Conservation (phyloP, 2,113 vertebrate species). For the Poecilia latipinna region DNA sequence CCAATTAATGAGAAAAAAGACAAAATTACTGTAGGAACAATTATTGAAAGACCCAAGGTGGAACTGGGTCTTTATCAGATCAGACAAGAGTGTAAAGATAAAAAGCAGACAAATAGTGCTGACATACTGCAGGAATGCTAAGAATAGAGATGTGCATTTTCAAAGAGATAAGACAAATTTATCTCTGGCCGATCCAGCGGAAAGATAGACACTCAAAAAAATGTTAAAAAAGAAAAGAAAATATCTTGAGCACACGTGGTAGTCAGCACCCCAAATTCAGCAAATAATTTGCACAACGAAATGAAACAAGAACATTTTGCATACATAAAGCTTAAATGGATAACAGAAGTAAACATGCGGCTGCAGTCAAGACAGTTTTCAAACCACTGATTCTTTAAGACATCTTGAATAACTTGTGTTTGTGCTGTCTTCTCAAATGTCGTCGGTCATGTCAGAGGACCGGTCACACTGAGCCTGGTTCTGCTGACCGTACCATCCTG, state of each 20-base stretch:
- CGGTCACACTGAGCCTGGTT: too few species aligned
- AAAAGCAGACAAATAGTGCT: constrained; percentile 23
- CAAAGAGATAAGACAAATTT: constrained; percentile 20
- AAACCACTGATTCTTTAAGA: too few species aligned
- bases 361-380: too few species aligned
- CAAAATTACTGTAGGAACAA: not conserved
- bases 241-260: not conserved
- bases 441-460: too few species aligned
- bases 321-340: too few species aligned
- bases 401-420: too few species aligned
- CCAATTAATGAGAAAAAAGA: not conserved
- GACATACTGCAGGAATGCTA: constrained; percentile 17
- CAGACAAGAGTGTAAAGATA: constrained; percentile 21
- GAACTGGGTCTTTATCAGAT: constrained; percentile 7
- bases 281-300: too few species aligned
- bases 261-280: not conserved
- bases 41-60: constrained; percentile 8
- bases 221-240: not conserved
- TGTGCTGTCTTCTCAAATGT: too few species aligned
- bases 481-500: too few species aligned
- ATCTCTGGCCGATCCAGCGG: constrained; percentile 13
- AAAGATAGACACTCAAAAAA: constrained; percentile 19
- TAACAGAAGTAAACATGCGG: too few species aligned
- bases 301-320: too few species aligned
- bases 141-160: constrained; percentile 16